phyloP scores from a whole-genome alignment of 2,797 vertebrate genomes.

The Scomberomorus guttatus region DNA sequence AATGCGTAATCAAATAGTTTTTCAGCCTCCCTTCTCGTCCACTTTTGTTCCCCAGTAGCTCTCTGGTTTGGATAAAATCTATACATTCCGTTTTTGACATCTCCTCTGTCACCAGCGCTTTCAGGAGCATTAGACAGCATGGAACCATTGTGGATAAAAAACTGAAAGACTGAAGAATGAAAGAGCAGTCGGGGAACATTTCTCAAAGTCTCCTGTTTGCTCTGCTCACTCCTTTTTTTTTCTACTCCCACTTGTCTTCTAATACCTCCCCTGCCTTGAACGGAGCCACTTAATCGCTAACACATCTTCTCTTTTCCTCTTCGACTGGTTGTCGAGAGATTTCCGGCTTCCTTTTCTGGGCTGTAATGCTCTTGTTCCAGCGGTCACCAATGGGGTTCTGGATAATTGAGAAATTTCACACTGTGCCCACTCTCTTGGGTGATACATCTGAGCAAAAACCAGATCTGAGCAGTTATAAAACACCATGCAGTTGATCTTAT shows the following conservation, averaged over 20 bases:
- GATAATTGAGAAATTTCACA: constrained; percentile 72
- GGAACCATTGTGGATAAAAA: constrained; percentile 18
- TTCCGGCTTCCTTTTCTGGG: constrained; percentile 43
- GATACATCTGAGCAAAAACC: constrained; percentile 58
- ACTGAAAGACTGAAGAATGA: constrained; percentile 37
- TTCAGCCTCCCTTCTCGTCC: constrained; percentile 22
- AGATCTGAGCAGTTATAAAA: constrained; percentile 66
- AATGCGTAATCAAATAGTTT: constrained; percentile 53
- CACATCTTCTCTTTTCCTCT: constrained; percentile 29
- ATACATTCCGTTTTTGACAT: constrained; percentile 37
- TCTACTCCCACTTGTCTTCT: constrained; percentile 56
- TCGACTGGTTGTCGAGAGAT: constrained; percentile 44
- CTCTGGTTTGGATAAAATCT: constrained; percentile 49
- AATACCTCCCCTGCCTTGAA: constrained; percentile 50
- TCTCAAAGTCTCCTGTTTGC: constrained; percentile 38
- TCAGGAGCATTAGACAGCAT: constrained; percentile 40
- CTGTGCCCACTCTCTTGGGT: constrained; percentile 65
- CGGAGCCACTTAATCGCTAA: constrained; percentile 55
- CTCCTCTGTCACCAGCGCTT: constrained; percentile 45
- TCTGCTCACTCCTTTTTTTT: constrained; percentile 34
- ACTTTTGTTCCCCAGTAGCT: constrained; percentile 41
- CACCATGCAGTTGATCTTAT: constrained; percentile 50
- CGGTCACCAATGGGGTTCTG: constrained; percentile 58
- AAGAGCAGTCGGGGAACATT: constrained; percentile 43
- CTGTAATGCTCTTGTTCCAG: constrained; percentile 40